Conservation (phyloP, 2,888 invertebrate species). For the Ptilodon capucinus region DNA sequence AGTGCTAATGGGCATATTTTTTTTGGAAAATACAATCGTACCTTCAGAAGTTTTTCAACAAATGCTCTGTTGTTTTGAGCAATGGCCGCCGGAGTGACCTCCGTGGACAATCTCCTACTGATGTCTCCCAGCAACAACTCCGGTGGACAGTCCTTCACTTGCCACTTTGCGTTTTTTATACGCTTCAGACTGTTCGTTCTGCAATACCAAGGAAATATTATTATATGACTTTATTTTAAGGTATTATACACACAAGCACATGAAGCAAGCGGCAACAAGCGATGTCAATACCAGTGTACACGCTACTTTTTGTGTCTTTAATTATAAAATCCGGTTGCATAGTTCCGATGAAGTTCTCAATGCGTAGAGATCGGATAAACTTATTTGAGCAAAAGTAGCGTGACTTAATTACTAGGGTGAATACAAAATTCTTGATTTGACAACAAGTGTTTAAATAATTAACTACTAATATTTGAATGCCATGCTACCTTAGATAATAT, state of each 20-base stretch:
- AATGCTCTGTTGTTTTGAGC: conserved; percentile 99
- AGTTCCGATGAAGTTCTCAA: not conserved
- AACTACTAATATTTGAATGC: conserved; percentile 6
- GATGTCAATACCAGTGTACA: conserved; percentile 3
- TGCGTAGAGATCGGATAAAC: too few relatives aligned
- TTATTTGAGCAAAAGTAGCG: not conserved
- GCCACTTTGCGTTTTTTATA: conserved; percentile 84
- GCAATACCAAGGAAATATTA: conserved; percentile 36
- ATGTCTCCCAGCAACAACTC: conserved; percentile 75
- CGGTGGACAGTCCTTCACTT: conserved; percentile 83
- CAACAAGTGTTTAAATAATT: too few relatives aligned
- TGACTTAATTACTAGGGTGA: not conserved
- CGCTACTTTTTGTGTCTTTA: not conserved
- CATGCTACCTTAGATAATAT: not conserved
- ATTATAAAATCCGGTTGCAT: conserved; percentile 8
- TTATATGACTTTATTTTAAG: not conserved
- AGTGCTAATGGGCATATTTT: too few relatives aligned
- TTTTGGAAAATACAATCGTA: too few relatives aligned
- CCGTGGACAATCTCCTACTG: conserved; percentile 82
- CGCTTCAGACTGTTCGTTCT: conserved; percentile 84
- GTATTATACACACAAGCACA: conserved; percentile 20
- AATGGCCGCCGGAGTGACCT: conserved; percentile 92
- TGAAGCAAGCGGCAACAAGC: conserved; percentile 51
- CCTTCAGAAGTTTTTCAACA: conserved; percentile 98
- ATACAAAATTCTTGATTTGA: too few relatives aligned